A percentile compares a stretch with the other conserved stretches of the same genome.
Conservation (phyloP, 2,888 invertebrate genomes). For the Sarcophaga subvicina region DNA sequence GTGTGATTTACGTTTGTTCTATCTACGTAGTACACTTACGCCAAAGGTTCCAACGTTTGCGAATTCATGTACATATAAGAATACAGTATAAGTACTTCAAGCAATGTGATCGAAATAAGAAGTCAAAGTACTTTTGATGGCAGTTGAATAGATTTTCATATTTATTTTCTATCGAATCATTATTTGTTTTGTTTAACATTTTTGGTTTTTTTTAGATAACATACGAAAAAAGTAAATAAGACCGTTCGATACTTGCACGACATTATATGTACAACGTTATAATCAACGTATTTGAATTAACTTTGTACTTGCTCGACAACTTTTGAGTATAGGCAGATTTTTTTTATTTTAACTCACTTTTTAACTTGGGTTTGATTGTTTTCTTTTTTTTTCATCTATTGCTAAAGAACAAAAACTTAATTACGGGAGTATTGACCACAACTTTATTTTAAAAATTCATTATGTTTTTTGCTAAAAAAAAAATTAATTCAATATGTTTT, state of each 20-base stretch:
- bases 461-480: constrained; percentile 76
- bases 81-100: background rate
- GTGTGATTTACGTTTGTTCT: no score
- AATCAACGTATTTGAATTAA: constrained; percentile 48
- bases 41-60: no score
- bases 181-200: constrained; percentile 70
- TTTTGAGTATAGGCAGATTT: constrained; percentile 72
- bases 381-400: constrained; percentile 13
- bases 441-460: constrained; percentile 76
- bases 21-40: no score
- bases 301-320: constrained; percentile 76
- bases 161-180: constrained; percentile 71
- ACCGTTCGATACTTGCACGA: constrained; percentile 19
- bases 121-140: constrained; percentile 81
- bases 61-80: no score
- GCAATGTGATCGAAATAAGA: constrained; percentile 69
- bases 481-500: constrained; percentile 71
- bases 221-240: constrained; percentile 16
- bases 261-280: constrained; percentile 8
- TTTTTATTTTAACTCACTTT: constrained; percentile 7
- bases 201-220: background rate
- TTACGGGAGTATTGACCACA: constrained; percentile 79
- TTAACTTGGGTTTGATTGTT: constrained; percentile 34
- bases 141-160: constrained; percentile 80
- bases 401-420: constrained; percentile 71